phyloP scores from a whole-genome alignment of 23 tunicate genomes.

The Trididemnum nubilum region DNA sequence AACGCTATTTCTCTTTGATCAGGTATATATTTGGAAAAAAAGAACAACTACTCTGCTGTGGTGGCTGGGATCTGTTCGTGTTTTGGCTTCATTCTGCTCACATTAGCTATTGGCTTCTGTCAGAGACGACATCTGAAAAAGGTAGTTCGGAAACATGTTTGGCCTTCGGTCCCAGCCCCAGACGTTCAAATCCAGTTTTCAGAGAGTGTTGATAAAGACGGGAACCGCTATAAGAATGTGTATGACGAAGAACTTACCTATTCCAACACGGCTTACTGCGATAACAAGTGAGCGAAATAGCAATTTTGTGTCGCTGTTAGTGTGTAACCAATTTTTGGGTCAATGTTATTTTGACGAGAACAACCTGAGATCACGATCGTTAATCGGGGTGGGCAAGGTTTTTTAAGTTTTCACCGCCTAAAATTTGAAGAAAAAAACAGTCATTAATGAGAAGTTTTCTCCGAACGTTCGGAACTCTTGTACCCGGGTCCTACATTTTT shows the following conservation, averaged over 20 bases:
- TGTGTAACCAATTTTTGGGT: too few relatives aligned
- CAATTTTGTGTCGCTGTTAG: too few relatives aligned
- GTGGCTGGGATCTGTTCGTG: background rate
- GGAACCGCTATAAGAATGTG: background rate
- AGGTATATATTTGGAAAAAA: too few relatives aligned
- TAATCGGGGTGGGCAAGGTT: too few relatives aligned
- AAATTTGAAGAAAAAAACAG: too few relatives aligned
- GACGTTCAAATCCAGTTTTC: constrained; percentile 1
- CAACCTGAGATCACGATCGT: too few relatives aligned
- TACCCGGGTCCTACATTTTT: too few relatives aligned
- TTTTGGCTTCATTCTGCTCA: background rate
- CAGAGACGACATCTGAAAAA: background rate
- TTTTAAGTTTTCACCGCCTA: too few relatives aligned
- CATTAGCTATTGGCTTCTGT: background rate
- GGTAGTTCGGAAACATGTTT: constrained; percentile 3
- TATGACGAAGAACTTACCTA: background rate
- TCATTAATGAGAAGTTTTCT: too few relatives aligned
- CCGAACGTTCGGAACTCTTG: too few relatives aligned
- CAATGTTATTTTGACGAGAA: too few relatives aligned
- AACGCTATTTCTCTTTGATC: too few relatives aligned
- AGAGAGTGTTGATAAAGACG: background rate
- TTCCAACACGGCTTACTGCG: background rate
- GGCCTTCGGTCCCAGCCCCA: constrained; percentile 19
- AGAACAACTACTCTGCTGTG: background rate
- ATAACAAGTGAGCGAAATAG: background rate